A percentile compares a stretch with the other conserved stretches of the same genome.
phyloP scores from a whole-genome alignment of 2,888 invertebrate species.

The Amblyjoppa fuscipennis region DNA sequence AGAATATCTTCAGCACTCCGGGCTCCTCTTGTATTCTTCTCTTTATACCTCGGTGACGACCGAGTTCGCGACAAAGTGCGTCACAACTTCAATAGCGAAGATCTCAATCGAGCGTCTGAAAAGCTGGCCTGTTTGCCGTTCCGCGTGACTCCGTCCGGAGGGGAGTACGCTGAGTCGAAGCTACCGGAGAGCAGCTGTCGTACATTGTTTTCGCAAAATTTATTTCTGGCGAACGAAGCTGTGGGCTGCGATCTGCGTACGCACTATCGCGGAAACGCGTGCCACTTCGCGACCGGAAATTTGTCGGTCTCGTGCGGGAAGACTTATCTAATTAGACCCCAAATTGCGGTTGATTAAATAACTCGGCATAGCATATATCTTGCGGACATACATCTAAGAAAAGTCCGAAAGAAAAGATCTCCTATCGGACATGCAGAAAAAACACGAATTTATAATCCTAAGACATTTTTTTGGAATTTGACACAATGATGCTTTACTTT shows the following conservation, averaged over 20 bases:
- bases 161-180: not conserved
- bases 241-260: not conserved
- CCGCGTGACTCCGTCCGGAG: not conserved
- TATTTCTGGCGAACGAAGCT: not conserved
- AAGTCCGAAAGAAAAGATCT: not conserved
- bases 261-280: not conserved
- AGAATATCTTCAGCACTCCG: not conserved
- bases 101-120: conserved; percentile 31
- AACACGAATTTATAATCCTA: not conserved
- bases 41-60: not conserved
- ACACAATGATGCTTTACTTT: not conserved
- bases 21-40: conserved; percentile 17
- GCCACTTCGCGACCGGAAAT: not conserved
- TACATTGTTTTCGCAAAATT: not conserved
- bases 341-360: not conserved
- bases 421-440: not conserved
- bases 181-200: not conserved
- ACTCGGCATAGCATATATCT: not conserved
- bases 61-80: not conserved
- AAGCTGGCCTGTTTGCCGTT: conserved; percentile 15
- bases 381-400: not conserved
- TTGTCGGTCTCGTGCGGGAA: not conserved
- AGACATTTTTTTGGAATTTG: not conserved
- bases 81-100: conserved; percentile 23
- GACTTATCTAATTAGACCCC: not conserved